phyloP scores from a whole-genome alignment of 2,797 vertebrate species.

The Potorous gilbertii region DNA sequence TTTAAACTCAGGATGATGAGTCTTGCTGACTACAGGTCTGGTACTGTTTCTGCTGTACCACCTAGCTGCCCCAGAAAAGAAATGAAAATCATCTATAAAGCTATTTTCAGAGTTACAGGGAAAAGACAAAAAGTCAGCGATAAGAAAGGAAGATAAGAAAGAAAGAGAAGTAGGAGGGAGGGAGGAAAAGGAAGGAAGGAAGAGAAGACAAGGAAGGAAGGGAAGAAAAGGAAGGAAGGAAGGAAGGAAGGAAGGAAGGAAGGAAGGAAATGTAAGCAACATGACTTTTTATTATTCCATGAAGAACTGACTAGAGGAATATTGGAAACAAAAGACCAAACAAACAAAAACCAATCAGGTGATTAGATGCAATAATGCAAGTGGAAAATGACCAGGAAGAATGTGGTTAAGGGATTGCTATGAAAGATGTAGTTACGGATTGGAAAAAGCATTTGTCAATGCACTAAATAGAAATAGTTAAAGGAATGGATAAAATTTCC shows the following conservation, averaged over 20 bases:
- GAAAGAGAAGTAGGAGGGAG: background rate
- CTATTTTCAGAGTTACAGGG: background rate
- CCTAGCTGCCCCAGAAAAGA: background rate
- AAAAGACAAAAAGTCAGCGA: background rate
- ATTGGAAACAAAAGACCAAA: background rate
- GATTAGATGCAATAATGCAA: background rate
- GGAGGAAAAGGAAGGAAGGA: background rate
- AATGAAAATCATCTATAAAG: background rate
- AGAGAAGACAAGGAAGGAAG: no score
- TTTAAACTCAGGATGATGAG: background rate
- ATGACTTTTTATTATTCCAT: background rate
- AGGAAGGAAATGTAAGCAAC: background rate
- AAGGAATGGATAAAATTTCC: conserved; percentile 45
- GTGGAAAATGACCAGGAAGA: conserved; percentile 7
- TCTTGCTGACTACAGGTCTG: background rate
- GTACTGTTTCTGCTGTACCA: background rate
- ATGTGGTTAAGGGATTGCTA: conserved; percentile 21
- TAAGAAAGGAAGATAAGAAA: no score
- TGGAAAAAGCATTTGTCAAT: conserved; percentile 53
- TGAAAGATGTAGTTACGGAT: conserved; percentile 20
- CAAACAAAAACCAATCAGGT: background rate
- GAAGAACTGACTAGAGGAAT: background rate
- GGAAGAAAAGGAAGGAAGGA: background rate
- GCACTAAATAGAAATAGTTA: conserved; percentile 54
- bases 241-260: background rate